These are phyloP conservation scores for Drosophila maculinotata DNA, from an alignment of 2,888 invertebrate genomes.

Conservation along the genomic window DNA sequence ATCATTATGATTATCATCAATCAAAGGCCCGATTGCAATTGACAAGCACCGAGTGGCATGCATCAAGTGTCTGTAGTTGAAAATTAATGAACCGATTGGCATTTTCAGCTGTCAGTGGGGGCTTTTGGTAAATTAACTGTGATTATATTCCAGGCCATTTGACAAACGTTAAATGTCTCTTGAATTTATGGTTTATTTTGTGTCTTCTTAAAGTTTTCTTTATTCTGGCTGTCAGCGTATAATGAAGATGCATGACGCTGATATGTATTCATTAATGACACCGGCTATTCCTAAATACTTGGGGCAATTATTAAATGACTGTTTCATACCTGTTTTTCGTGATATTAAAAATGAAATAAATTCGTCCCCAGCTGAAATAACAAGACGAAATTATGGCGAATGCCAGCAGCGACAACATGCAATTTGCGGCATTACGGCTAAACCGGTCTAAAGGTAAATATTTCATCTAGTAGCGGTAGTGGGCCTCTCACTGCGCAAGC, in stretches of 20 bases:
- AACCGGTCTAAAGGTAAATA: constrained; percentile 59
- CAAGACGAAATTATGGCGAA: constrained; percentile 62
- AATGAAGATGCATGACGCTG: constrained; percentile 55
- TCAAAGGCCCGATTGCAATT: constrained; percentile 36
- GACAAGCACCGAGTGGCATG: constrained; percentile 52
- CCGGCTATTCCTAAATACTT: constrained; percentile 44
- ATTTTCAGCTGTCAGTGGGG: constrained; percentile 28
- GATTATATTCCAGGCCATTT: constrained; percentile 41
- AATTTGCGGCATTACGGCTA: constrained; percentile 27
- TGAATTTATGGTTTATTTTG: constrained; percentile 17
- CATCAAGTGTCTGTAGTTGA: constrained; percentile 57
- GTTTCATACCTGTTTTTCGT: constrained; percentile 58
- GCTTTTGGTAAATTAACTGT: constrained; percentile 41
- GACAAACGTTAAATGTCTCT: constrained; percentile 23
- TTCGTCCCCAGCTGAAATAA: constrained; percentile 68
- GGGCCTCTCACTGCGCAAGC: constrained; percentile 59
- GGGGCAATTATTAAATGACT: constrained; percentile 47
- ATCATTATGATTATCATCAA: constrained; percentile 34
- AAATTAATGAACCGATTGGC: constrained; percentile 54
- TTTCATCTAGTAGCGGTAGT: constrained; percentile 35
- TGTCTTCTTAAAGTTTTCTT: constrained; percentile 41
- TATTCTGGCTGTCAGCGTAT: constrained; percentile 33
- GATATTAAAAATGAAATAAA: constrained; percentile 42
- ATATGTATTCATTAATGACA: constrained; percentile 44
- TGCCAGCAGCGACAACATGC: constrained; percentile 19